Conservation (phyloP, 2,888 invertebrate genomes). For the Lepeophtheirus nordmannii region DNA sequence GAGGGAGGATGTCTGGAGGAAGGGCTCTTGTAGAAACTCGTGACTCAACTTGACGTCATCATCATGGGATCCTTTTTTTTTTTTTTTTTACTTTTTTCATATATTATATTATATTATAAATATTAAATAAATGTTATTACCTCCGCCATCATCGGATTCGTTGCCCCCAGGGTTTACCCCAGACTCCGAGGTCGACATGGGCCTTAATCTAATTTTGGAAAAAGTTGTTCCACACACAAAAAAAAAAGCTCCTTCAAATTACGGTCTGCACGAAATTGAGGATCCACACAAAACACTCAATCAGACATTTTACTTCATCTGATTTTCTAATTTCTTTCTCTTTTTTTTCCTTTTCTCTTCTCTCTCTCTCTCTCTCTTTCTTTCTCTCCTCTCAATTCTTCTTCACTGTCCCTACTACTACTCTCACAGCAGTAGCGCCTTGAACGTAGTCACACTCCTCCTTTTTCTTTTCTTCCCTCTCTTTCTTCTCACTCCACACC, state of each 20-base stretch:
- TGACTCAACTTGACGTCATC: too few species aligned
- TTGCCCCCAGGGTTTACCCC: neutral
- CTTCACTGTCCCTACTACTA: neutral
- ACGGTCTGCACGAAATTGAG: too few species aligned
- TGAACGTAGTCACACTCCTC: too few species aligned
- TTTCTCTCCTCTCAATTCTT: neutral
- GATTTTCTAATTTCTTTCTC: neutral
- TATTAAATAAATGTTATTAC: too few species aligned
- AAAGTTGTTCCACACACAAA: too few species aligned
- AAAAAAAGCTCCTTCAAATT: too few species aligned
- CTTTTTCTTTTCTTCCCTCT: neutral
- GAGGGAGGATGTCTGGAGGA: too few species aligned
- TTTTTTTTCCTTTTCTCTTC: slow-evolving; percentile 5
- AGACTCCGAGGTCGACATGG: slow-evolving; percentile 7
- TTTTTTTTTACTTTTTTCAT: too few species aligned
- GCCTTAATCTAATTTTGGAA: neutral
- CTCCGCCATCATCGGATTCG: neutral
- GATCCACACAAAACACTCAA: neutral
- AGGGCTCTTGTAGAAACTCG: too few species aligned
- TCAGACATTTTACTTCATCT: slow-evolving; percentile 2
- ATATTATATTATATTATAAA: too few species aligned
- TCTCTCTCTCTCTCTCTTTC: slow-evolving; percentile 1
- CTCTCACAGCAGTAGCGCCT: neutral
- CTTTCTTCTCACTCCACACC: neutral
- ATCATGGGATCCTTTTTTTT: too few species aligned